These are phyloP conservation scores for Sebastes alutus DNA, from an alignment of 2,797 vertebrate species.

Conservation along the genomic window DNA sequence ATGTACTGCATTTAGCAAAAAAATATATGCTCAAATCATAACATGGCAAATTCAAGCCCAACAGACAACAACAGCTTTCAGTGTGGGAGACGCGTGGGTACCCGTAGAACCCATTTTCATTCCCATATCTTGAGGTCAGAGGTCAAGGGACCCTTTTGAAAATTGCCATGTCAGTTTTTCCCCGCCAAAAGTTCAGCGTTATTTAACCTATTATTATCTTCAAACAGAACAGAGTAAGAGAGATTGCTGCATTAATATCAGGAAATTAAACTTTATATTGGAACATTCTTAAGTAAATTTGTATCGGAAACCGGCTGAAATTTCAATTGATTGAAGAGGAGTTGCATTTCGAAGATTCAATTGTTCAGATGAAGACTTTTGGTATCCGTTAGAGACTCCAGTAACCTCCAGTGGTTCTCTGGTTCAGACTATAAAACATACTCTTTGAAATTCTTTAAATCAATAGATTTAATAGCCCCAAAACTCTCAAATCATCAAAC, in stretches of 20 bases:
- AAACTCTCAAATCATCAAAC: not conserved
- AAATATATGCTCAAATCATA: too few species aligned
- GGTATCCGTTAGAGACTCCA: not conserved
- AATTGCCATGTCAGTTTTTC: too few species aligned
- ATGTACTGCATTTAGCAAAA: too few species aligned
- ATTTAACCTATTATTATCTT: not conserved
- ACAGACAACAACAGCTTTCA: too few species aligned
- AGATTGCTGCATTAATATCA: not conserved
- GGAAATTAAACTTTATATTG: not conserved
- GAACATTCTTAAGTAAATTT: not conserved
- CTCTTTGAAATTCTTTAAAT: conserved; percentile 12
- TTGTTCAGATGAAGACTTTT: not conserved
- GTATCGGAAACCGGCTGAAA: not conserved
- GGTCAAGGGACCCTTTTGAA: too few species aligned
- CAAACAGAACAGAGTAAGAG: not conserved
- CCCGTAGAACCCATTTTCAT: too few species aligned
- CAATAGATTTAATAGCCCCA: conserved; percentile 15
- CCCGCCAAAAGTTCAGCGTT: too few species aligned
- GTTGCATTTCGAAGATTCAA: not conserved
- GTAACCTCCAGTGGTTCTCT: not conserved
- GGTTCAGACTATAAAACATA: not conserved
- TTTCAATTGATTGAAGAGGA: not conserved
- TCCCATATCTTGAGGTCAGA: too few species aligned
- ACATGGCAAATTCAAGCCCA: too few species aligned
- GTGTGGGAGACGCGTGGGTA: too few species aligned